Evolutionary conservation across 2,888 invertebrate genomes (phyloP).

Genomic region (Sphinx pinastri): DNA sequence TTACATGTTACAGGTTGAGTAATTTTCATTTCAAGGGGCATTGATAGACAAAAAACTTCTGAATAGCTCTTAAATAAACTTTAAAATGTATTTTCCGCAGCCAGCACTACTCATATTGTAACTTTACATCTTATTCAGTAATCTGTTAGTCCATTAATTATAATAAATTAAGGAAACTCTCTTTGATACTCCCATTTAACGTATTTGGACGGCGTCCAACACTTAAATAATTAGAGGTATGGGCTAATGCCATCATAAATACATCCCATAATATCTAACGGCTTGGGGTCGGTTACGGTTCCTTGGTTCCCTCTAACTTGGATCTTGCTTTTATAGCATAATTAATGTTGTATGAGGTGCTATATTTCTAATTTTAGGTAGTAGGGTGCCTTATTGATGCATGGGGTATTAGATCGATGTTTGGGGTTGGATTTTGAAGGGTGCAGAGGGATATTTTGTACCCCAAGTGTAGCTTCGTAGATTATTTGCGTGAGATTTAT

Average conservation of each 20-base stretch:
- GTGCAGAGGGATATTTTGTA: too few relatives aligned
- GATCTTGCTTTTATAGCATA: constrained; percentile 3
- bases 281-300: constrained; percentile 12
- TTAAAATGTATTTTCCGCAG: too few relatives aligned
- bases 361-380: neutral
- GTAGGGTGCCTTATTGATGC: neutral
- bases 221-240: constrained; percentile 43
- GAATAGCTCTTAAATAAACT: too few relatives aligned
- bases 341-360: constrained; percentile 5
- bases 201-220: constrained; percentile 50
- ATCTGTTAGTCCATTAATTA: constrained; percentile 28
- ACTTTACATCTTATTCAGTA: neutral
- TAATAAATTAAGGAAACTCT: constrained; percentile 20
- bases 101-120: neutral
- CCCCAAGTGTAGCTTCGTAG: too few relatives aligned
- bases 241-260: constrained; percentile 40
- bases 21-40: too few relatives aligned
- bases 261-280: constrained; percentile 27
- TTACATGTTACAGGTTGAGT: too few relatives aligned
- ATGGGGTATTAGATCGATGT: neutral
- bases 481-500: too few relatives aligned
- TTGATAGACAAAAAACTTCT: too few relatives aligned
- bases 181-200: constrained; percentile 36
- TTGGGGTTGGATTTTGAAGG: too few relatives aligned
- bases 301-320: constrained; percentile 2